Evolutionary conservation across 2,888 invertebrate genomes (phyloP).

Genomic region (Meiosimyza platycephala): DNA sequence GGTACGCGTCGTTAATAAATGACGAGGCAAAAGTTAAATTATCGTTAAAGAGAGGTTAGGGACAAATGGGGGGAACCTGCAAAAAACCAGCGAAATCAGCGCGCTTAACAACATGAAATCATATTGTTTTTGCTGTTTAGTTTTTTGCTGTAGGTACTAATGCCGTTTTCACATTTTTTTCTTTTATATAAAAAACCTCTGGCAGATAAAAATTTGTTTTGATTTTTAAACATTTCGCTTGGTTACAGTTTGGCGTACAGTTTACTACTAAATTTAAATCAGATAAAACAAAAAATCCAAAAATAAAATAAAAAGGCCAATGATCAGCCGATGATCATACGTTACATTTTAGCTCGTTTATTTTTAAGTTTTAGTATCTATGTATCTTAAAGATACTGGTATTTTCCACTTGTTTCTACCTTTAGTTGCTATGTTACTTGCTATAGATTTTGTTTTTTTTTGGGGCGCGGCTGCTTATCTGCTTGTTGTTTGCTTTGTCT

Average conservation of each 20-base stretch:
- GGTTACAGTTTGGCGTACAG: too few relatives aligned
- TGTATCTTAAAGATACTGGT: neutral
- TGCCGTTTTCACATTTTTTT: neutral
- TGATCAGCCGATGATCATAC: too few relatives aligned
- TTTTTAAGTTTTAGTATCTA: neutral
- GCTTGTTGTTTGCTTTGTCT: neutral
- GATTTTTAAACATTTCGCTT: constrained; percentile 5
- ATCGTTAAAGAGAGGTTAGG: too few relatives aligned
- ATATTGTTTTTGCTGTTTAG: neutral
- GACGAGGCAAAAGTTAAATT: neutral
- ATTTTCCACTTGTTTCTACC: too few relatives aligned
- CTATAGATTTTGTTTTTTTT: neutral
- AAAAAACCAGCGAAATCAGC: constrained; percentile 11
- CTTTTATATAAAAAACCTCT: neutral
- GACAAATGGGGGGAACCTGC: too few relatives aligned
- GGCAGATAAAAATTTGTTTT: neutral
- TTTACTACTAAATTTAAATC: neutral
- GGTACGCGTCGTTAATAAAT: neutral
- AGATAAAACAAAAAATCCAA: neutral
- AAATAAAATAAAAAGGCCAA: neutral
- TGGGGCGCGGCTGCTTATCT: constrained; percentile 26
- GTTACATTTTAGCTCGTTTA: neutral
- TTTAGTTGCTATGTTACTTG: neutral
- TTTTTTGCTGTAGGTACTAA: neutral
- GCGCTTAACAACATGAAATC: constrained; percentile 8